phyloP scores from a whole-genome alignment of 2,797 vertebrate genomes.

The Brachyrhaphis roseni region DNA sequence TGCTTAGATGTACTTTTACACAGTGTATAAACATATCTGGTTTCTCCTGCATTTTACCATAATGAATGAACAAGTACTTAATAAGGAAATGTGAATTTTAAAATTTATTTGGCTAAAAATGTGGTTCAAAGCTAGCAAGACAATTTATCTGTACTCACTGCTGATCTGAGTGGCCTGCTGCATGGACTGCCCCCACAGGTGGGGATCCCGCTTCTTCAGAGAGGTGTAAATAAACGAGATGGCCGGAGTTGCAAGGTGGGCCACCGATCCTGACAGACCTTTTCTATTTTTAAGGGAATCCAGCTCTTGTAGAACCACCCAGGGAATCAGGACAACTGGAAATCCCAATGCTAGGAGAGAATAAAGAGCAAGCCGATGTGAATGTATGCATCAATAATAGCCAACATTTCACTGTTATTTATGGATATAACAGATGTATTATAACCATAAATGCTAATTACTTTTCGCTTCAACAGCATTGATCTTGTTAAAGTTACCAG shows the following conservation, averaged over 20 bases:
- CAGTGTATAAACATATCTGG: not conserved
- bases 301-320: slow-evolving; percentile 95
- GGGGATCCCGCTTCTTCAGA: slow-evolving; percentile 83
- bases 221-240: slow-evolving; percentile 89
- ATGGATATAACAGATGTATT: not conserved
- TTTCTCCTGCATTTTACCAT: not conserved
- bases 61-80: not conserved
- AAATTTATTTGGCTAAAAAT: not conserved
- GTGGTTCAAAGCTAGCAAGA: not conserved
- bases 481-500: not conserved
- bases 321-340: slow-evolving; percentile 89
- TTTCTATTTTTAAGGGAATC: slow-evolving; percentile 88
- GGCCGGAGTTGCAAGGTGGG: slow-evolving; percentile 86
- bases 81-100: too few species aligned
- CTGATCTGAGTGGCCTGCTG: slow-evolving; percentile 88
- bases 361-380: not conserved
- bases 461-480: not conserved
- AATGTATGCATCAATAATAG: not conserved
- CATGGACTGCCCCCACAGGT: slow-evolving; percentile 92
- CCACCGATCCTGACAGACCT: slow-evolving; percentile 75
- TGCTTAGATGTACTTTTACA: not conserved
- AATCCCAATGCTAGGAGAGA: slow-evolving; percentile 78
- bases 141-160: slow-evolving; percentile 77
- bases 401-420: too few species aligned
- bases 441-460: too few species aligned